Evolutionary conservation across 2,888 invertebrate genomes (phyloP), one percentile per base, ranked within the genome.

Genomic region (Epistrophe eligans): DNA sequence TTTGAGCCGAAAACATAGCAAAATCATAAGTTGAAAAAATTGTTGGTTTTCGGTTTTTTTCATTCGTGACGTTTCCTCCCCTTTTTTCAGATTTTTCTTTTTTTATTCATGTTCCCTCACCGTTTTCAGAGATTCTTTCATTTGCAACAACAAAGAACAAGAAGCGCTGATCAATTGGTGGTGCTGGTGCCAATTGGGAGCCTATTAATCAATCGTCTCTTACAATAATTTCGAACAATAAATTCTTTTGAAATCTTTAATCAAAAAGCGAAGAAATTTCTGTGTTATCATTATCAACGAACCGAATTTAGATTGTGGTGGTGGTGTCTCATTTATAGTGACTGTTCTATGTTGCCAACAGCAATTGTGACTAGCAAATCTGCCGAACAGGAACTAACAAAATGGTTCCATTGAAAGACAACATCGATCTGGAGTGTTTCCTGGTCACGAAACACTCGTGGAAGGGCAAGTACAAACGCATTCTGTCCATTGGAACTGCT

Each of bases 391-490:
- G 83, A 87, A 57, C 87, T 80, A 60, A 55, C 70, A 88, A 79
- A 81, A 91, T 92, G 92, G 90, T 91, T 90, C 91, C 92, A 88
- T 89, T 91, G 43, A 92, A 97, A 94, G 98, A 98, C 93, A 99
- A 99, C 94, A 96, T 97, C 91, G 99, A 99, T 95, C 95, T 99
- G 92, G 97, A 98, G 89, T 99, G 99, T 92, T 99, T 98, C 94
- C 95, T 98, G 91, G 98, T 99, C 91, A 98, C 97, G 45, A 99
- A 99, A 94, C 98, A 99, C 93, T 98, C 97, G 35, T 99, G 99
- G 99, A 99, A 98, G 93, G 99, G 99, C 92, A 99, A 98, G 96
- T 99, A 99, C 94, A 99, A 98, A 93, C 95, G 99, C 90, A 97
- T 99, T 91, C 98, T 99, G 92, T 98, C 99, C 10, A 96, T 99